A percentile compares a stretch with the other conserved stretches of the same genome.
phyloP scores from a whole-genome alignment of 2,888 invertebrate genomes.

The Pachydiplax longipennis region DNA sequence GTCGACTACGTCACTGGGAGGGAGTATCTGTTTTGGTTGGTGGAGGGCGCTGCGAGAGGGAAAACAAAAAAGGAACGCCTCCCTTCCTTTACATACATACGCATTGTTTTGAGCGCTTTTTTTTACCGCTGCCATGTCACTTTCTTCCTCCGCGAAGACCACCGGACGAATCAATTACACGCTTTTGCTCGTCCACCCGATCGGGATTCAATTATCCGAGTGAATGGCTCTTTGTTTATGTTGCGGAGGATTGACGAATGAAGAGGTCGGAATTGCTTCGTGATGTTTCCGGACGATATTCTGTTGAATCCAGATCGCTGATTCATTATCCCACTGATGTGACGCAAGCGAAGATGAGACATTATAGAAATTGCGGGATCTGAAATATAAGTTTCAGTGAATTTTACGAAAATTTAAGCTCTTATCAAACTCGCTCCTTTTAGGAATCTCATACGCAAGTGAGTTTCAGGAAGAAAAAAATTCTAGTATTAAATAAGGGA shows the following conservation, averaged over 20 bases:
- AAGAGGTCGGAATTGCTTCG: background rate
- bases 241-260: background rate
- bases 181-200: background rate
- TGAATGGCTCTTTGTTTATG: background rate
- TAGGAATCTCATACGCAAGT: too few species aligned
- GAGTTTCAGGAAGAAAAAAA: too few species aligned
- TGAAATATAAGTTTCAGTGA: too few species aligned
- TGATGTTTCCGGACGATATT: too few species aligned
- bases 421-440: too few species aligned
- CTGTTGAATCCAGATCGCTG: too few species aligned
- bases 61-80: background rate
- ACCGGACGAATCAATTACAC: background rate
- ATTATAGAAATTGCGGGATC: too few species aligned
- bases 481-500: too few species aligned
- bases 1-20: background rate
- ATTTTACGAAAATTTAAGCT: too few species aligned
- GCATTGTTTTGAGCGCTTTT: background rate
- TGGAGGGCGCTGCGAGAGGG: background rate
- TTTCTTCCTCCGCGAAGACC: background rate
- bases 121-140: background rate
- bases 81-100: background rate
- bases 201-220: background rate
- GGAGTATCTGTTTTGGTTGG: slow-evolving; percentile 6
- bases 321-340: too few species aligned
- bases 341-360: too few species aligned